Percentiles rank a stretch among this genome's conserved stretches.
These are phyloP conservation scores for Drosophila suzukii DNA, from an alignment of 1,140 invertebrate species.

Conservation along the genomic window DNA sequence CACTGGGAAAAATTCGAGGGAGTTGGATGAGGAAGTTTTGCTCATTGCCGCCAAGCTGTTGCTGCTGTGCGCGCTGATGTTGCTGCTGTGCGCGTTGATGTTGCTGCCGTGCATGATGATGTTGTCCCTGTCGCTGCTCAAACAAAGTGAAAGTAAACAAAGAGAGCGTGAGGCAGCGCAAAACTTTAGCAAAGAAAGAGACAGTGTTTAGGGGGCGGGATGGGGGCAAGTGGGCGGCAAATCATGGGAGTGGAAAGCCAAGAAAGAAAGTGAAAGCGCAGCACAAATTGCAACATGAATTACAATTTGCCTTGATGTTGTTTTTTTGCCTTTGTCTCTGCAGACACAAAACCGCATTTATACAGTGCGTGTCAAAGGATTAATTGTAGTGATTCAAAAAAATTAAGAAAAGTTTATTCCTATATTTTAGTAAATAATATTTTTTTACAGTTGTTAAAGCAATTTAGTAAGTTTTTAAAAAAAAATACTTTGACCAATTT, in stretches of 20 bases:
- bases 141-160: conserved; percentile 70
- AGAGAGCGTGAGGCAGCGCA: conserved; percentile 30
- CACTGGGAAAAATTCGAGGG: conserved; percentile 26
- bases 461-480: too few species aligned
- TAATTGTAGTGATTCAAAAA: neutral
- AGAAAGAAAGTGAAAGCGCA: conserved; percentile 65
- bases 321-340: conserved; percentile 1
- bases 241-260: conserved; percentile 8
- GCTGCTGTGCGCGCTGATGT: neutral
- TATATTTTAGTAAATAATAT: too few species aligned
- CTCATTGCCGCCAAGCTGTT: conserved; percentile 25
- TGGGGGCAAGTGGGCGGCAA: conserved; percentile 2
- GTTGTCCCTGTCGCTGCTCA: conserved; percentile 3
- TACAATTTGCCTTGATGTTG: conserved; percentile 57
- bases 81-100: conserved; percentile 5
- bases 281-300: conserved; percentile 75
- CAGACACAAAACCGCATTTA: conserved; percentile 10
- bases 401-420: neutral
- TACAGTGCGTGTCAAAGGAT: conserved; percentile 18
- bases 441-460: too few species aligned
- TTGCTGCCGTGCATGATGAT: conserved; percentile 2
- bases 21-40: conserved; percentile 10
- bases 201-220: conserved; percentile 1
- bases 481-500: too few species aligned
- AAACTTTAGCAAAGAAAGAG: conserved; percentile 51